Conservation (phyloP, 2,797 vertebrate species). For the Gymnothorax reevesii region DNA sequence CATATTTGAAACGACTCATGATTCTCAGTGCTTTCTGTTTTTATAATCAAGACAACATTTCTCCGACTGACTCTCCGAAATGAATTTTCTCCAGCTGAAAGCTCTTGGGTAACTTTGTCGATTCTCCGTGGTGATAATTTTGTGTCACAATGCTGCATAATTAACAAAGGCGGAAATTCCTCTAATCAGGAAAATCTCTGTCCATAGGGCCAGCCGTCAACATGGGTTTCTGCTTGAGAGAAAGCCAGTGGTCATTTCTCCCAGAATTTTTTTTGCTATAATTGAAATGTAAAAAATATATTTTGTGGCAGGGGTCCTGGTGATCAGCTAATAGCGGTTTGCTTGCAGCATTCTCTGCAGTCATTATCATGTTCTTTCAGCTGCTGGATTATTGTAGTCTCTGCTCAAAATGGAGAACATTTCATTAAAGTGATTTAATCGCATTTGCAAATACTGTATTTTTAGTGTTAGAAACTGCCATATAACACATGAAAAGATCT, state of each 20-base stretch:
- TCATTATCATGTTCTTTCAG: slow-evolving; percentile 69
- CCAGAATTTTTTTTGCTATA: slow-evolving; percentile 49
- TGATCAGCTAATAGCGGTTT: slow-evolving; percentile 61
- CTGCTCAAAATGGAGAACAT: slow-evolving; percentile 48
- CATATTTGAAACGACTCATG: background rate
- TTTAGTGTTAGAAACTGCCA: background rate
- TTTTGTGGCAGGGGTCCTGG: slow-evolving; percentile 51
- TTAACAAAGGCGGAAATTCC: slow-evolving; percentile 54
- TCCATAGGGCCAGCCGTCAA: slow-evolving; percentile 50
- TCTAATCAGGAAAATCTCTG: slow-evolving; percentile 55
- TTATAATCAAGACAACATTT: slow-evolving; percentile 28
- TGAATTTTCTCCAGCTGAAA: slow-evolving; percentile 40
- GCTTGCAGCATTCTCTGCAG: slow-evolving; percentile 23
- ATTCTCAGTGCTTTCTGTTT: background rate
- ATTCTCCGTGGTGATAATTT: slow-evolving; percentile 58
- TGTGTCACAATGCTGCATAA: slow-evolving; percentile 59
- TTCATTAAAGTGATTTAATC: slow-evolving; percentile 43
- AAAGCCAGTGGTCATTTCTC: slow-evolving; percentile 57
- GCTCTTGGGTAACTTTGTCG: slow-evolving; percentile 41
- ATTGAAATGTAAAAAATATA: slow-evolving; percentile 58
- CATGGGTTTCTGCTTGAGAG: slow-evolving; percentile 56
- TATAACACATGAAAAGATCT: background rate
- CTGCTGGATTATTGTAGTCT: slow-evolving; percentile 49
- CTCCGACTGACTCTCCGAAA: background rate
- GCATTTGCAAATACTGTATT: background rate